phyloP scores from a whole-genome alignment of 2,888 invertebrate species.

The Cephus pygmeus region DNA sequence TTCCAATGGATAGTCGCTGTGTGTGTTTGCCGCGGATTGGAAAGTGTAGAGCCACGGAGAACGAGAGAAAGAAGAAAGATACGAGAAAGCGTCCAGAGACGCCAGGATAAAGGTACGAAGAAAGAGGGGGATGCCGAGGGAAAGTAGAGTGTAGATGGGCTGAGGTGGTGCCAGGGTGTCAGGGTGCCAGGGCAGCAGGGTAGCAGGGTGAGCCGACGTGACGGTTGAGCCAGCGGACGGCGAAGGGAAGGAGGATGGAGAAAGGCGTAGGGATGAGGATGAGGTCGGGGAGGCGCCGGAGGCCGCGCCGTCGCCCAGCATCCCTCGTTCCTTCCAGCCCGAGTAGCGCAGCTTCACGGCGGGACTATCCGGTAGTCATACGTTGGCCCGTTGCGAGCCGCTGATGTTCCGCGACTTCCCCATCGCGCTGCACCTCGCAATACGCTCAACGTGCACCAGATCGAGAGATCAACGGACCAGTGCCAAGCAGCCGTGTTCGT shows the following conservation, averaged over 20 bases:
- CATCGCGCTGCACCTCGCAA: slow-evolving; percentile 23
- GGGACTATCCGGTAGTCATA: slow-evolving; percentile 61
- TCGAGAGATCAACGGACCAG: too few relatives aligned
- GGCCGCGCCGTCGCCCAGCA: slow-evolving; percentile 66
- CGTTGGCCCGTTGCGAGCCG: slow-evolving; percentile 60
- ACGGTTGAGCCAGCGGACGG: too few relatives aligned
- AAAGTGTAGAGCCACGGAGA: slow-evolving; percentile 6
- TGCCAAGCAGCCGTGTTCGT: too few relatives aligned
- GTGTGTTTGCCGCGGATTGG: slow-evolving; percentile 5
- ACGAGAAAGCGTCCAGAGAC: not conserved
- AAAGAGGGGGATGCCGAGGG: too few relatives aligned
- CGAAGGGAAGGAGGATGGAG: not conserved
- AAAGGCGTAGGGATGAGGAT: slow-evolving; percentile 12
- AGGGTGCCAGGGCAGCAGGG: too few relatives aligned
- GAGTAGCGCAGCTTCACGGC: slow-evolving; percentile 63
- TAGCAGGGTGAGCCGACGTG: too few relatives aligned
- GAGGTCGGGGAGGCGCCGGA: slow-evolving; percentile 58
- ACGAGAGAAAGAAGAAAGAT: slow-evolving; percentile 23
- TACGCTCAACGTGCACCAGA: too few relatives aligned
- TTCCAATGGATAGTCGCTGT: not conserved
- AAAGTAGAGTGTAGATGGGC: too few relatives aligned
- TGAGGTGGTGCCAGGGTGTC: too few relatives aligned
- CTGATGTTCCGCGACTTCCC: slow-evolving; percentile 35
- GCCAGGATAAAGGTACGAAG: too few relatives aligned
- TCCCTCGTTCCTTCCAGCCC: slow-evolving; percentile 58